A percentile compares a stretch with the other conserved stretches of the same genome.
Conservation (phyloP, 2,888 invertebrate genomes). For the Troides oblongomaculatus region DNA sequence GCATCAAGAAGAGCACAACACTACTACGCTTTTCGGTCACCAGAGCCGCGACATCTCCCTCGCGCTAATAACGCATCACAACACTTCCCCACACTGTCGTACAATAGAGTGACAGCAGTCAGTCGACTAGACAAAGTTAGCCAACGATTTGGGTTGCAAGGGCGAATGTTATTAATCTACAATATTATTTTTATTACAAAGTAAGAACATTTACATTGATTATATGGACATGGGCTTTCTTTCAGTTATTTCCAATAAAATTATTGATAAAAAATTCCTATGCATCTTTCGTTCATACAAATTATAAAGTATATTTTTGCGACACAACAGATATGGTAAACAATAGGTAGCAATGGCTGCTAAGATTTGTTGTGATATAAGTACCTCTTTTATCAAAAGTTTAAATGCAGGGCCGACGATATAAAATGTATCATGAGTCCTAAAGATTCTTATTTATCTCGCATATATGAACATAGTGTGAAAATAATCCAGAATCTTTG, state of each 20-base stretch:
- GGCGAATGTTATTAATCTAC: slow-evolving; percentile 16
- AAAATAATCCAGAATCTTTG: neutral
- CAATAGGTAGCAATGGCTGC: too few relatives aligned
- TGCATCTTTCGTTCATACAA: too few relatives aligned
- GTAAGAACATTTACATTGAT: neutral
- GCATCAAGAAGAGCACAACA: slow-evolving; percentile 49
- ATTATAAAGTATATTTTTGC: too few relatives aligned
- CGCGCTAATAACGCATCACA: slow-evolving; percentile 46
- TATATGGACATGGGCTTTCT: neutral
- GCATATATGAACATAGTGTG: neutral
- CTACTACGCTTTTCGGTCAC: slow-evolving; percentile 48
- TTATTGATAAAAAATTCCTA: too few relatives aligned
- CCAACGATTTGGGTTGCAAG: slow-evolving; percentile 41
- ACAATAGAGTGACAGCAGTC: slow-evolving; percentile 37
- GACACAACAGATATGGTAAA: too few relatives aligned
- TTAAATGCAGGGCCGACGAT: too few relatives aligned
- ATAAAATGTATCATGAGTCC: too few relatives aligned
- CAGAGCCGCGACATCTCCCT: slow-evolving; percentile 49
- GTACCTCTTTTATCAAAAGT: too few relatives aligned
- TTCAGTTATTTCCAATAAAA: too few relatives aligned
- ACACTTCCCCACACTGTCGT: slow-evolving; percentile 48
- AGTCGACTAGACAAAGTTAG: slow-evolving; percentile 32
- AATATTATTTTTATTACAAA: neutral
- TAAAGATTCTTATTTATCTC: neutral
- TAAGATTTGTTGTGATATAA: too few relatives aligned